These are phyloP conservation scores for Radopholus similis DNA, from an alignment of 1,140 invertebrate genomes.

Conservation along the genomic window DNA sequence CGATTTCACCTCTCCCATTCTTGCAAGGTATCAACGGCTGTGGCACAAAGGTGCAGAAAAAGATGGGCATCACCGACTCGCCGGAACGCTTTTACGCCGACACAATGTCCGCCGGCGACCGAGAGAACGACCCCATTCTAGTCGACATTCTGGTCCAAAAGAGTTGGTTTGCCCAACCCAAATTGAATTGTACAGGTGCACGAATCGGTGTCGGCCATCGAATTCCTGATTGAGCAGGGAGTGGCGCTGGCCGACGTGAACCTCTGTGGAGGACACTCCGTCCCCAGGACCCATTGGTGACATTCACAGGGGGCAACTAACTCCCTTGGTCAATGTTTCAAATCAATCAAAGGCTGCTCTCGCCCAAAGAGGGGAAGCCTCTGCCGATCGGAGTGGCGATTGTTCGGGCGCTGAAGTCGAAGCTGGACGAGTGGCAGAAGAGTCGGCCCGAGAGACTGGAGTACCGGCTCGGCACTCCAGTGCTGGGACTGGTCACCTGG, in stretches of 20 bases:
- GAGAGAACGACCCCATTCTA: slow-evolving; percentile 55
- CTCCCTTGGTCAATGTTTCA: slow-evolving; percentile 18
- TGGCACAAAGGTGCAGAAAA: slow-evolving; percentile 48
- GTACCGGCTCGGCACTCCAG: slow-evolving; percentile 36
- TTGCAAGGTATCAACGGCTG: slow-evolving; percentile 59
- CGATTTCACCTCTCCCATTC: background rate
- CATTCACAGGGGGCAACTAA: too few species aligned
- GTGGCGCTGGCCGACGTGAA: slow-evolving; percentile 59
- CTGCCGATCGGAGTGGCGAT: slow-evolving; percentile 60
- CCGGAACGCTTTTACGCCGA: slow-evolving; percentile 52
- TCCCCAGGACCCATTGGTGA: slow-evolving; percentile 59
- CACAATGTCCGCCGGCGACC: slow-evolving; percentile 58
- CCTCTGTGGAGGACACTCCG: slow-evolving; percentile 60
- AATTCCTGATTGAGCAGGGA: slow-evolving; percentile 55
- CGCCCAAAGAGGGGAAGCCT: slow-evolving; percentile 60
- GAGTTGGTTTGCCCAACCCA: slow-evolving; percentile 8
- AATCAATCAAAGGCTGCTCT: slow-evolving; percentile 47
- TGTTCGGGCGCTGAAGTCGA: slow-evolving; percentile 48
- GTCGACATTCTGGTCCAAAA: slow-evolving; percentile 55
- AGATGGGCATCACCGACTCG: slow-evolving; percentile 49
- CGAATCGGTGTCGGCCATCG: slow-evolving; percentile 46
- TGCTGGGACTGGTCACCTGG: slow-evolving; percentile 54
- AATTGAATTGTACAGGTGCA: slow-evolving; percentile 43
- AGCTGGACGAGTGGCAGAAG: slow-evolving; percentile 40
- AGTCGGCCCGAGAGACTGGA: slow-evolving; percentile 40